Evolutionary conservation across 2,888 invertebrate species (phyloP).

Genomic region (Bruchidius siliquastri): DNA sequence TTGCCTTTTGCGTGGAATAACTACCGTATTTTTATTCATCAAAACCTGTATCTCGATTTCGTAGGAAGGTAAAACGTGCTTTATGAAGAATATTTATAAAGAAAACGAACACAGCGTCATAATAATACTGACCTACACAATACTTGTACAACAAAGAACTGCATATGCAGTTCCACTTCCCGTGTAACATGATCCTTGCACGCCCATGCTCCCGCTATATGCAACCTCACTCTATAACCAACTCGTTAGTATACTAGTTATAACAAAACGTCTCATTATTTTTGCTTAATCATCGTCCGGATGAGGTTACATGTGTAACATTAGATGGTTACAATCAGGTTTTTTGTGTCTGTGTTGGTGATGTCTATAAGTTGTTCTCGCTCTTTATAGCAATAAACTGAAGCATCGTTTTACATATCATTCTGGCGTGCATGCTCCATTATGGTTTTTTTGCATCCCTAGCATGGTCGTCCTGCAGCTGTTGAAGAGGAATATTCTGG

Average conservation of each 20-base stretch:
- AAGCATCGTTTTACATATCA: background rate
- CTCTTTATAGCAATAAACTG: background rate
- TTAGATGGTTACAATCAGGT: conserved; percentile 1
- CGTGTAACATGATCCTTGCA: background rate
- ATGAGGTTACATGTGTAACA: conserved; percentile 2
- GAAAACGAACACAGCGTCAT: too few relatives aligned
- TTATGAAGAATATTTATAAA: too few relatives aligned
- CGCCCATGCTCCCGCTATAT: background rate
- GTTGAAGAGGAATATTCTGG: background rate
- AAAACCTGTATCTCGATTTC: too few relatives aligned
- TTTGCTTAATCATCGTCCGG: conserved; percentile 21
- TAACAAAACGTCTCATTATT: conserved; percentile 18
- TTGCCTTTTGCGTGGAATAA: too few relatives aligned
- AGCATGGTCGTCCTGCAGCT: background rate
- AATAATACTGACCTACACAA: background rate
- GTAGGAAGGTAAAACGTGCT: too few relatives aligned
- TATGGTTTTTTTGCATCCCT: background rate
- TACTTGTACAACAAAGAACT: background rate
- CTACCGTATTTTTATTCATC: too few relatives aligned
- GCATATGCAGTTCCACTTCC: background rate
- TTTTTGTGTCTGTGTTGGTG: background rate
- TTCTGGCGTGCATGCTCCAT: background rate
- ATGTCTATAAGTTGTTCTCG: background rate
- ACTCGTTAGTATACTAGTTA: conserved; percentile 15
- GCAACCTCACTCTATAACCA: conserved; percentile 1